Percentiles rank a stretch among this genome's conserved stretches.
phyloP scores from a whole-genome alignment of 2,797 vertebrate genomes.

The Cynopterus sphinx region DNA sequence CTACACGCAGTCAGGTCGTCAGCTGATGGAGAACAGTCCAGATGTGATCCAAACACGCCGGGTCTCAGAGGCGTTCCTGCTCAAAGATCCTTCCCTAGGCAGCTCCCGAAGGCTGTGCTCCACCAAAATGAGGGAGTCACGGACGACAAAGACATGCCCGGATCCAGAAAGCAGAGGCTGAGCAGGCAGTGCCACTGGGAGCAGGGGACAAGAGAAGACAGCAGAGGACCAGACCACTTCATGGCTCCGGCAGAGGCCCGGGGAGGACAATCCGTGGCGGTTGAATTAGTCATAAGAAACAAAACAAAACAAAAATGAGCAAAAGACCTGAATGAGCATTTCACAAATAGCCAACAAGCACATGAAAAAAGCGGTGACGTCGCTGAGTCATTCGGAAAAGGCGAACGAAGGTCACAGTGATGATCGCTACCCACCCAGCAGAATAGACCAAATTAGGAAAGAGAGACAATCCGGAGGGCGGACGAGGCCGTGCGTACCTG shows the following conservation, averaged over 20 bases:
- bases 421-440: background rate
- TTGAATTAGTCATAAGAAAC: background rate
- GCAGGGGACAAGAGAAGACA: background rate
- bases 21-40: background rate
- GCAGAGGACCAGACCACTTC: background rate
- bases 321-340: background rate
- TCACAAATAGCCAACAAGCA: background rate
- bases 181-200: background rate
- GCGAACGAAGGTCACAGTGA: background rate
- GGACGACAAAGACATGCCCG: background rate
- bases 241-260: background rate
- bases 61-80: background rate
- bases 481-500: fast-evolving
- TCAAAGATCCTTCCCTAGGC: background rate
- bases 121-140: background rate
- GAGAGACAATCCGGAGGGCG: background rate
- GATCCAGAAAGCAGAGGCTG: background rate
- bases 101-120: background rate
- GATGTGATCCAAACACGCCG: background rate
- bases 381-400: background rate
- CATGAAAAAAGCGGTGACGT: background rate
- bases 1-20: background rate
- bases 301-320: conserved; percentile 3
- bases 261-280: background rate
- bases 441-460: background rate